A percentile compares a stretch with the other conserved stretches of the same genome.
These are phyloP conservation scores for Psylliodes chrysocephalus DNA, from an alignment of 2,888 invertebrate genomes.

Conservation along the genomic window DNA sequence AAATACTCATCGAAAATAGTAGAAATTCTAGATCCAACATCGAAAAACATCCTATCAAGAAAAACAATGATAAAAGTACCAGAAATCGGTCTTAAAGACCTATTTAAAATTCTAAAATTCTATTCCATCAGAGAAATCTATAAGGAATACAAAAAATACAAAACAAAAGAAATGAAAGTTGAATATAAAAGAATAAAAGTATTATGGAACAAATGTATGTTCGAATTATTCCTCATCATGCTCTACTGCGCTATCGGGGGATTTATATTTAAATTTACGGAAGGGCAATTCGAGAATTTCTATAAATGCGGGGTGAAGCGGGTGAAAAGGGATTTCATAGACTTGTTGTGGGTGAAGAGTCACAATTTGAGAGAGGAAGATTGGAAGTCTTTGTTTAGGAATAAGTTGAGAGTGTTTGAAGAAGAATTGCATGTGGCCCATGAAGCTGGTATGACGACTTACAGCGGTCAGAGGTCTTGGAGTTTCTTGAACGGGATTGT, in stretches of 20 bases:
- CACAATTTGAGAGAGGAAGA: conserved; percentile 87
- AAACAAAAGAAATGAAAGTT: conserved; percentile 66
- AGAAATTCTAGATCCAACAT: conserved; percentile 58
- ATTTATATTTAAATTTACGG: conserved; percentile 81
- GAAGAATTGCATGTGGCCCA: conserved; percentile 85
- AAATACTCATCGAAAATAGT: conserved; percentile 56
- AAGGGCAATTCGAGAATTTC: conserved; percentile 85
- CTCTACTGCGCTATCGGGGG: conserved; percentile 81
- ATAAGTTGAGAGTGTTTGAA: conserved; percentile 84
- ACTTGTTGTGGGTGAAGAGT: conserved; percentile 83
- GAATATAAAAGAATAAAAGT: conserved; percentile 69
- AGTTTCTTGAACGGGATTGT: conserved; percentile 88
- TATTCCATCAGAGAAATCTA: conserved; percentile 62
- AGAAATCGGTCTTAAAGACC: conserved; percentile 50
- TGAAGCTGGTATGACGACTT: conserved; percentile 84
- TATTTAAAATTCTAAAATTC: conserved; percentile 49
- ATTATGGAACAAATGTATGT: conserved; percentile 74
- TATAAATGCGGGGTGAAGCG: conserved; percentile 90
- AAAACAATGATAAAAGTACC: conserved; percentile 49
- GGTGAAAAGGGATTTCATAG: conserved; percentile 87
- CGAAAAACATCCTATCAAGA: conserved; percentile 56
- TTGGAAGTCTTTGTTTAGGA: conserved; percentile 87
- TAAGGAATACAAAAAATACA: conserved; percentile 70
- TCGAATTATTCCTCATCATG: conserved; percentile 75
- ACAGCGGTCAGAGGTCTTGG: conserved; percentile 88